phyloP scores from a whole-genome alignment of 1,140 invertebrate species.

The Meloidogyne chitwoodi region DNA sequence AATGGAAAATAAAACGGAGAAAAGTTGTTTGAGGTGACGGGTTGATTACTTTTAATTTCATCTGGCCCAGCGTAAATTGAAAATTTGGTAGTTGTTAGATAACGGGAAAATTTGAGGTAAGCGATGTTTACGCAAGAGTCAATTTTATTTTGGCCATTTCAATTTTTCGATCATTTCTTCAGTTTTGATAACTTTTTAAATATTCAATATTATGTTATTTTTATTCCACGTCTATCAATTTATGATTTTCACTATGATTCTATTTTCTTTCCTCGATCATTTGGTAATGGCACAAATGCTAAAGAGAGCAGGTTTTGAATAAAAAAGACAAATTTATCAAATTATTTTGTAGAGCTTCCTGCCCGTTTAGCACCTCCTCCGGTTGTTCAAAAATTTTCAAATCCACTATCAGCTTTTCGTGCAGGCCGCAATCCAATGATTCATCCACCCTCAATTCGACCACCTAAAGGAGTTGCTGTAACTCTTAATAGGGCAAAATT shows the following conservation, averaged over 20 bases:
- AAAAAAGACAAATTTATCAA: not conserved
- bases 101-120: not conserved
- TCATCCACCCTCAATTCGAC: conserved; percentile 27
- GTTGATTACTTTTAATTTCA: not conserved
- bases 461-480: conserved; percentile 30
- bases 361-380: not conserved
- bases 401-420: not conserved
- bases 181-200: not conserved
- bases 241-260: not conserved
- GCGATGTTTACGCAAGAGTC: not conserved
- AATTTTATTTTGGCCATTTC: not conserved
- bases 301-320: not conserved
- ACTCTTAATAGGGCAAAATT: conserved; percentile 27
- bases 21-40: not conserved
- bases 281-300: not conserved
- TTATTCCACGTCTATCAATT: not conserved
- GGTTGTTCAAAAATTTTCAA: not conserved
- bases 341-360: not conserved
- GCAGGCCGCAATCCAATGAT: not conserved
- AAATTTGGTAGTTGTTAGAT: not conserved
- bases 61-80: not conserved
- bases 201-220: not conserved
- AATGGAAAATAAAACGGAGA: not conserved
- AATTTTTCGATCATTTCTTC: not conserved
- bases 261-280: not conserved